These are phyloP conservation scores for Scaptodrosophila latifasciaeformis DNA, from an alignment of 2,888 invertebrate species.

Conservation along the genomic window DNA sequence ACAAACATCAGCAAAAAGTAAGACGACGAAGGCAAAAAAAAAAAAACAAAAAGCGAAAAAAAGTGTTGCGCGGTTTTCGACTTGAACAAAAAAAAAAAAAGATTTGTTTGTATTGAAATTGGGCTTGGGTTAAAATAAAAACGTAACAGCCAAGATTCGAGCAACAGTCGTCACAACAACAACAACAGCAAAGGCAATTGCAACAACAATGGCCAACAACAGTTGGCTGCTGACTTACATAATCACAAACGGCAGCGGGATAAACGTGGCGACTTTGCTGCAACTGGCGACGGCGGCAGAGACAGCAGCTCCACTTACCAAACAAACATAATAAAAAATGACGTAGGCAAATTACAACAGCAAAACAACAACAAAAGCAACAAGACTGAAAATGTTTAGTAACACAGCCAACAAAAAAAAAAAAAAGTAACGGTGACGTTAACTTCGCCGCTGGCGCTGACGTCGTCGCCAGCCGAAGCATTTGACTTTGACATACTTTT, in stretches of 20 bases:
- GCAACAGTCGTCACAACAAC: slow-evolving; percentile 11
- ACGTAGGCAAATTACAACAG: slow-evolving; percentile 37
- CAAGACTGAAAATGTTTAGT: slow-evolving; percentile 44
- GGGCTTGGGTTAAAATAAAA: neutral
- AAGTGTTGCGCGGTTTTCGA: slow-evolving; percentile 38
- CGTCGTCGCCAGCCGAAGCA: slow-evolving; percentile 33
- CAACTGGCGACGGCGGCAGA: slow-evolving; percentile 10
- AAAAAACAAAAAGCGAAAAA: slow-evolving; percentile 37
- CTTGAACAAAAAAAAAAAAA: slow-evolving; percentile 3
- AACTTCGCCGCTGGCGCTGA: slow-evolving; percentile 9
- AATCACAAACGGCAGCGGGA: slow-evolving; percentile 20
- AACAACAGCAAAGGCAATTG: slow-evolving; percentile 3
- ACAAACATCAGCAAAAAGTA: slow-evolving; percentile 3
- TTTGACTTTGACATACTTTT: slow-evolving; percentile 74
- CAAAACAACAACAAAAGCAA: slow-evolving; percentile 16
- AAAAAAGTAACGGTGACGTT: slow-evolving; percentile 16
- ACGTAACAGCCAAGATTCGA: too few species aligned
- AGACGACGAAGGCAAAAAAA: neutral
- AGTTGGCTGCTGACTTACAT: slow-evolving; percentile 49
- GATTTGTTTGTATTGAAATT: neutral
- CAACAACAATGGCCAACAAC: slow-evolving; percentile 35
- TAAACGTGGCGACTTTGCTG: neutral
- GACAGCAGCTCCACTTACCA: slow-evolving; percentile 56
- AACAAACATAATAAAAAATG: slow-evolving; percentile 61
- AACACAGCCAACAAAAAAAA: too few species aligned